Evolutionary conservation across 2,113 vertebrate species (phyloP).

Genomic region (Catagonus wagneri): DNA sequence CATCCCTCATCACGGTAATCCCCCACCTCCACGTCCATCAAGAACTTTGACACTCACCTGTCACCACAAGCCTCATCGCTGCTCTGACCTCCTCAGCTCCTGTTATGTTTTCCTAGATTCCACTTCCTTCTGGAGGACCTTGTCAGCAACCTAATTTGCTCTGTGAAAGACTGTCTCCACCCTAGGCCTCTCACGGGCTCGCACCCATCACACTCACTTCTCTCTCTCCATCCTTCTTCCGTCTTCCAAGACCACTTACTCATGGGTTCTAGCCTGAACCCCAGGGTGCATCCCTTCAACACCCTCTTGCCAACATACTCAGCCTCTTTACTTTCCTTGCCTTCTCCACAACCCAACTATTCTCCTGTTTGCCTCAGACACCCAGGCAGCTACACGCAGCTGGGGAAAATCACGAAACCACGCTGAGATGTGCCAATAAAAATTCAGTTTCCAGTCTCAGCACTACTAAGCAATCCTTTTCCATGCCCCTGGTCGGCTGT

Average conservation of each 20-base stretch:
- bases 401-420: slow-evolving; percentile 69
- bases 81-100: neutral
- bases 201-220: neutral
- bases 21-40: neutral
- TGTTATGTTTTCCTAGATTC: neutral
- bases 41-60: neutral
- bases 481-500: slow-evolving; percentile 16
- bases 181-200: neutral
- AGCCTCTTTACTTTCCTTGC: neutral
- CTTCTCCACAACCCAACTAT: neutral
- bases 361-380: slow-evolving; percentile 59
- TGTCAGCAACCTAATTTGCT: neutral
- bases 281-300: neutral
- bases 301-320: neutral
- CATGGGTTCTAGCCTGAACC: neutral
- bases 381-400: slow-evolving; percentile 23
- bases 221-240: neutral
- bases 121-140: neutral
- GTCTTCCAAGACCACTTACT: neutral
- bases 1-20: neutral
- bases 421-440: slow-evolving; percentile 62
- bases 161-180: neutral
- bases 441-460: slow-evolving; percentile 65
- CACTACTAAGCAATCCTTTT: slow-evolving; percentile 52
- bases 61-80: neutral